A percentile compares a stretch with the other conserved stretches of the same genome.
Conservation (phyloP, 2,113 vertebrate species). For the Syngnathoides biaculeatus region DNA sequence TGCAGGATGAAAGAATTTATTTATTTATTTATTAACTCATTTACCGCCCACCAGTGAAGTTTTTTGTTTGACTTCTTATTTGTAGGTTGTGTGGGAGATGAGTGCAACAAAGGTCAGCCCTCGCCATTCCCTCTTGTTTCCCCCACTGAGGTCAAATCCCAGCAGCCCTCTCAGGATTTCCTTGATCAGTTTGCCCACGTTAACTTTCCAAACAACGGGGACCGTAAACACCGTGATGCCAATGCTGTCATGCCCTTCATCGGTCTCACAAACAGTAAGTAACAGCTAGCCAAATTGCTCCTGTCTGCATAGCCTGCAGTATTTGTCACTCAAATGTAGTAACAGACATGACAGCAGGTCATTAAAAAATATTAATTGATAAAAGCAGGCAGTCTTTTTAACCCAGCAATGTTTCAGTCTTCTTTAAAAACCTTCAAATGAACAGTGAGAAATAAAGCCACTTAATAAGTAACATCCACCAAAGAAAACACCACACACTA, state of each 20-base stretch:
- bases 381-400: not conserved
- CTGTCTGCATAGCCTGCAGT: slow-evolving; percentile 2
- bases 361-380: not conserved
- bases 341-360: not conserved
- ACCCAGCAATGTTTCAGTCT: no score
- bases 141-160: slow-evolving; percentile 1
- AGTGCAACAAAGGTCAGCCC: slow-evolving; percentile 7
- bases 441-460: not conserved
- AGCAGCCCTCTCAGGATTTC: slow-evolving; percentile 29
- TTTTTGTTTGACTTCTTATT: not conserved
- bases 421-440: not conserved
- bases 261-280: slow-evolving; percentile 62
- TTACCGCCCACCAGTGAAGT: no score
- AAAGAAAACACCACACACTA: not conserved
- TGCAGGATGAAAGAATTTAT: no score
- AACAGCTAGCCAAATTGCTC: not conserved
- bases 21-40: no score
- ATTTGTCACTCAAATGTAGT: not conserved
- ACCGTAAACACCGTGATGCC: slow-evolving; percentile 58
- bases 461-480: not conserved
- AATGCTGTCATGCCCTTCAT: slow-evolving; percentile 58
- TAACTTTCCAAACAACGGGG: slow-evolving; percentile 42
- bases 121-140: not conserved
- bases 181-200: slow-evolving; percentile 44
- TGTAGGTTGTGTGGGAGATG: slow-evolving; percentile 24